Evolutionary conservation across 2,113 vertebrate species (phyloP).

Genomic region (Hippocampus barbouri): DNA sequence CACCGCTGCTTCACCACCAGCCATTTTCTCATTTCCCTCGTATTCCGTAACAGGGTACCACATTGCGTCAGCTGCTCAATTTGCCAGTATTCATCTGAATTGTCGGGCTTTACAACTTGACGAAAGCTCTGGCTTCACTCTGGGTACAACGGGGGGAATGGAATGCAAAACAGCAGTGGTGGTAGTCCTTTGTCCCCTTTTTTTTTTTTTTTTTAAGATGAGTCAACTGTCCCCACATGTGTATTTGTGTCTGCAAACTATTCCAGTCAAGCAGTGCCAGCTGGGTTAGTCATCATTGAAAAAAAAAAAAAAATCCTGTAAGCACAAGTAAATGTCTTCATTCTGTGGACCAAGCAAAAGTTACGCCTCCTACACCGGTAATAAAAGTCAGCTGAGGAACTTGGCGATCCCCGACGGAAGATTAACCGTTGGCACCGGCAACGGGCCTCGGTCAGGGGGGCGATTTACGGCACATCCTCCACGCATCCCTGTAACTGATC

Average conservation of each 20-base stretch:
- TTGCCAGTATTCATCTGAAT: constrained; percentile 9
- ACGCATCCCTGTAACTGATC: constrained; percentile 5
- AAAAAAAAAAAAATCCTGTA: background rate
- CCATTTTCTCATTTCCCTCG: constrained; percentile 8
- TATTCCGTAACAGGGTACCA: constrained; percentile 3
- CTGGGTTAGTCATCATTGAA: constrained; percentile 7
- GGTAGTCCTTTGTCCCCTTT: constrained; percentile 1
- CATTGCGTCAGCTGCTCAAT: constrained; percentile 14
- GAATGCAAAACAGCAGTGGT: constrained; percentile 7
- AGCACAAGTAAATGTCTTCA: background rate
- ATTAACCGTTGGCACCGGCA: background rate
- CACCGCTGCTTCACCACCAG: constrained; percentile 15
- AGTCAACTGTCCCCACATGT: constrained; percentile 4
- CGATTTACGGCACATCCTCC: background rate
- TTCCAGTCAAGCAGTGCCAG: background rate
- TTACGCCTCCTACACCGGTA: background rate
- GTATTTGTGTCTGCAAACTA: background rate
- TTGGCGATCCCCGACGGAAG: background rate
- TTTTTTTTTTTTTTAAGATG: constrained; percentile 8
- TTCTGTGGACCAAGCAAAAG: background rate
- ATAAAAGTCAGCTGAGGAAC: constrained; percentile 21
- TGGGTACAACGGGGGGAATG: background rate
- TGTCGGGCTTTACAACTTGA: constrained; percentile 17
- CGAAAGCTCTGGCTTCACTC: background rate
- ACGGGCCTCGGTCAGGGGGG: background rate